These are phyloP conservation scores for Carposina sasakii DNA, from an alignment of 1,140 invertebrate genomes.

Conservation along the genomic window DNA sequence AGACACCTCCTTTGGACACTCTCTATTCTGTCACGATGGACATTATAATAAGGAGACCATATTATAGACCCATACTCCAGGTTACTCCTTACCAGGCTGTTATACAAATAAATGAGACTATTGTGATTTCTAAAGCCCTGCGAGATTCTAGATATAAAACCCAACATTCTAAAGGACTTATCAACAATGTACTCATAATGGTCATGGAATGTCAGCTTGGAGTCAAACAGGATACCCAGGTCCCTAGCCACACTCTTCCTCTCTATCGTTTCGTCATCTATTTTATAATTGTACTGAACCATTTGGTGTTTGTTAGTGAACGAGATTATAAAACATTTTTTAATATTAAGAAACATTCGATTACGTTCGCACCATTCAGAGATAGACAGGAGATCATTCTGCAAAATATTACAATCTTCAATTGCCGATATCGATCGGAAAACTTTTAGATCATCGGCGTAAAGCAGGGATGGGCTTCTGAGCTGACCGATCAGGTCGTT, in stretches of 20 bases:
- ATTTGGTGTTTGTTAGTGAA: background rate
- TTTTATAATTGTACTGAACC: conserved; percentile 1
- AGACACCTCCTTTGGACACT: no score
- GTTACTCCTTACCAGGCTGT: no score
- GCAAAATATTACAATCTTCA: background rate
- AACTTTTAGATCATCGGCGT: background rate
- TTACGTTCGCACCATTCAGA: background rate
- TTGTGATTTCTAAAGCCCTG: no score
- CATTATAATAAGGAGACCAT: no score
- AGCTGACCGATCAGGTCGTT: background rate
- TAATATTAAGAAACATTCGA: background rate
- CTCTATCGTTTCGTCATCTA: background rate
- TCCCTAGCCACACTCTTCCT: background rate
- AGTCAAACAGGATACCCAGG: background rate
- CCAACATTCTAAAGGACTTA: background rate
- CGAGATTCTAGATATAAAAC: background rate
- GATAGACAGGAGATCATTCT: background rate
- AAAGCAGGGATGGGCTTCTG: background rate
- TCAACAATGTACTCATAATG: background rate
- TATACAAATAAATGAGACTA: no score
- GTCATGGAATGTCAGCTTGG: background rate
- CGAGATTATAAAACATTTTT: background rate
- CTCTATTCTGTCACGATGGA: no score
- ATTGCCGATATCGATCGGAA: background rate
- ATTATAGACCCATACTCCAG: no score